A percentile compares a stretch with the other conserved stretches of the same genome.
Evolutionary conservation across 2,888 invertebrate species (phyloP).

Genomic region (Phragmatobia fuliginosa): DNA sequence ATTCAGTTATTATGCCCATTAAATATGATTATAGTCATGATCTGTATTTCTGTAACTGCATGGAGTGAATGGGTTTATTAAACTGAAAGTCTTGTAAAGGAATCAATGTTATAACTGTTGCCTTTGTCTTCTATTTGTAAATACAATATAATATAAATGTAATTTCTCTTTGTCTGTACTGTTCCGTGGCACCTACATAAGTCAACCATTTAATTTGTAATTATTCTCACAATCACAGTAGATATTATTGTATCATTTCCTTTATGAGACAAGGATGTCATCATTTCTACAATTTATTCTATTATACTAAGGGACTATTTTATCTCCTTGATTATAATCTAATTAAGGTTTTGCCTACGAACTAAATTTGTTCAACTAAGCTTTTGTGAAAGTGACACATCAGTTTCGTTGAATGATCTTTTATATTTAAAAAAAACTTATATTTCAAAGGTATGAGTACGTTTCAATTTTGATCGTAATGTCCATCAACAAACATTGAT

Average conservation of each 20-base stretch:
- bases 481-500: background rate
- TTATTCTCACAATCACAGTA: background rate
- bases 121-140: conserved; percentile 16
- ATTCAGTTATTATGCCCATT: conserved; percentile 35
- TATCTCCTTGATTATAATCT: background rate
- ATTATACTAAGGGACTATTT: background rate
- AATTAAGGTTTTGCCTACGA: background rate
- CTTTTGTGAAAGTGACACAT: background rate
- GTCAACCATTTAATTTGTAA: background rate
- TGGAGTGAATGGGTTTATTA: background rate
- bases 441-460: too few species aligned
- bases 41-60: background rate
- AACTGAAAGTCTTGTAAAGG: background rate
- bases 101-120: conserved; percentile 3
- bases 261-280: background rate
- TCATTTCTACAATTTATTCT: background rate
- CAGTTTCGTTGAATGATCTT: background rate
- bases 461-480: too few species aligned
- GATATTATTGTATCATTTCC: background rate
- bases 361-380: too few species aligned
- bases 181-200: background rate
- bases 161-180: background rate
- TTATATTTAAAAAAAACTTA: too few species aligned
- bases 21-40: background rate
- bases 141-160: background rate